Base-by-base conservation (phyloP, 2,797 vertebrate genomes). In the Dicrostonyx torquatus region DNA sequence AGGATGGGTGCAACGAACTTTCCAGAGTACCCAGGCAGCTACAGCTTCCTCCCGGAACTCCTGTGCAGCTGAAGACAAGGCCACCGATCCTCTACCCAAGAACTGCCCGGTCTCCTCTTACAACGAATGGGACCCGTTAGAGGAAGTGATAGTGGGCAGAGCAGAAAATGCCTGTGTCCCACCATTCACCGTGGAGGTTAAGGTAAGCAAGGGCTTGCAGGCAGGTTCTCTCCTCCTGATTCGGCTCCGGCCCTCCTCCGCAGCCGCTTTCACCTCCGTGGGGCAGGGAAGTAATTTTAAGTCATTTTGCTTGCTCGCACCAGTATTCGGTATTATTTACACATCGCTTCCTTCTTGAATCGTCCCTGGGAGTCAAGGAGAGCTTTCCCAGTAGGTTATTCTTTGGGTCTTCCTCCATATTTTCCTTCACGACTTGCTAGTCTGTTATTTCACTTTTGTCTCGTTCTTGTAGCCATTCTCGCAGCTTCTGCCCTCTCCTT, bases 131-230 rank as follows among this genome's bases (percentile, higher is more conserved):
- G 99, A 99, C 98, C 98, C 99, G 0, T 98, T 99, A 22, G 99
- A 99, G 98, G 99, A 99, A 97, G 99, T 99, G 98, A 99, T 99
- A 55, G 99, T 99, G 97, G 99, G 99, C 76, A 99, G 99, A 96
- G 99, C 99, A 8, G 99, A 99, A 97, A 99, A 99, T 8, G 99
- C 99, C 90, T 98, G 97, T 2, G 99, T 99, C 66, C 99, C 99
- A 88, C 99, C 99, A 12, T 99, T 99, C 98, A 99, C 99, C 1
- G 99, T 99, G 98, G 99, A 99, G 98, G 99, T 99, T 97, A 99
- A 99, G 99, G 99, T 99, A 99, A 98, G 89, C 6, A 3, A 34
- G 45, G 37, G 68, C 29, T 40, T 76, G 37, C 14, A 68, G 1
- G 72, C 1, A 7, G 48, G 24, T 40, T 55, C 40, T 6, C 14